phyloP scores from a whole-genome alignment of 1,140 invertebrate species.

The Stegodyphus dumicola region DNA sequence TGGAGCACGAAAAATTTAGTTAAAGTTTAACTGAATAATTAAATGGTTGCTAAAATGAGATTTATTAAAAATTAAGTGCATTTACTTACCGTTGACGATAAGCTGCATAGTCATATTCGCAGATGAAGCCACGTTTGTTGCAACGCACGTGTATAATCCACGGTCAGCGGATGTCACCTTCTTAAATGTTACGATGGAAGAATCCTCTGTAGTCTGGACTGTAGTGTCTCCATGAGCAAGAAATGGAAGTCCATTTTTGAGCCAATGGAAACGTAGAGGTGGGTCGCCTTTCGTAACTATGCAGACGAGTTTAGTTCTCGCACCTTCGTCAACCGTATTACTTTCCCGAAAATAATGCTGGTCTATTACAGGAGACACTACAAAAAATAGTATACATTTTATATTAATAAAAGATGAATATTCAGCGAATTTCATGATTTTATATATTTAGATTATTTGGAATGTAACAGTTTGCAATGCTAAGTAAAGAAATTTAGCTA shows the following conservation, averaged over 20 bases:
- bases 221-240: slow-evolving; percentile 62
- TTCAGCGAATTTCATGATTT: too few species aligned
- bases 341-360: slow-evolving; percentile 46
- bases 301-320: slow-evolving; percentile 63
- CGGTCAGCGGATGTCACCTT: slow-evolving; percentile 67
- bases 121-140: slow-evolving; percentile 68
- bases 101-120: slow-evolving; percentile 68
- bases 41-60: too few species aligned
- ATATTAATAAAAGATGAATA: too few species aligned
- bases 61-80: too few species aligned
- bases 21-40: too few species aligned
- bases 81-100: slow-evolving; percentile 66
- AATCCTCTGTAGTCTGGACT: slow-evolving; percentile 67
- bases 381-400: not conserved
- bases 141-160: slow-evolving; percentile 71
- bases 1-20: too few species aligned
- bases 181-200: slow-evolving; percentile 63
- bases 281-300: slow-evolving; percentile 64
- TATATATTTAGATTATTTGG: too few species aligned
- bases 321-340: slow-evolving; percentile 55
- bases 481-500: too few species aligned
- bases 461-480: too few species aligned
- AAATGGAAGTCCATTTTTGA: slow-evolving; percentile 67
- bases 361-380: slow-evolving; percentile 58
- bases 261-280: slow-evolving; percentile 65